Evolutionary conservation across 2,113 vertebrate species (phyloP), one percentile per base, ranked within the genome.

Genomic region (Neoarius graeffei): DNA sequence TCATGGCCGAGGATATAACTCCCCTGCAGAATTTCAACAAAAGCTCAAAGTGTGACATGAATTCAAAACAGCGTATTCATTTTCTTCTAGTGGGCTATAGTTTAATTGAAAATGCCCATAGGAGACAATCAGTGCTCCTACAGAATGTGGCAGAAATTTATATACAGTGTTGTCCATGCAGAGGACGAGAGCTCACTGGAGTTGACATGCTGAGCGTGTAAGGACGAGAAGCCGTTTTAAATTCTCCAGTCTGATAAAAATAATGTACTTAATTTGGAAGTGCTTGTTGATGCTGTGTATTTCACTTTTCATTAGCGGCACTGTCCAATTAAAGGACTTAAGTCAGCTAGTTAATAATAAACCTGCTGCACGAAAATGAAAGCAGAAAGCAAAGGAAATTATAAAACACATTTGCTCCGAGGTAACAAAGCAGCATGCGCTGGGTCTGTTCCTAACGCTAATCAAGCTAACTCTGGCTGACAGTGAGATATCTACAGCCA

Each of bases 11-110:
- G 67, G 52, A 90, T 66, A 88, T 90, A 92, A 79, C 85, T 92
- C 90, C 89, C 93, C 93, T 42, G 89, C 91, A 88, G 94, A 93
- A 93, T 93, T 92, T 90, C 91, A 91, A 93, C 93, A 85, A 91
- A 92, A 93, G 92, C 93, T 93, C 92, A 91, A 92, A 93, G 91
- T 93, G 93, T 93, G 91, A 90, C 74, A 83, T 90, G 93, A 92
- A 94, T 94, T 94, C 94, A 94, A 94, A 95, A 88, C 86, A 94
- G 92, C 91, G 93, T 93, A 94, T 94, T 93, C 93, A 92, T 93
- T 92, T 94, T 93, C 91, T 54, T 85, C 90, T 85, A 88, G 88
- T 57, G 89, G 88, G 82, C 84, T 92, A 91, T 90, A 91, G 90
- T 91, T 89, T 94, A 93, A 94, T 93, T 95, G 93, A 94, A 95